These are phyloP conservation scores for Petrosia ficiformis DNA, from an alignment of 37 sponge, comb jelly and placozoan species.

Conservation along the genomic window DNA sequence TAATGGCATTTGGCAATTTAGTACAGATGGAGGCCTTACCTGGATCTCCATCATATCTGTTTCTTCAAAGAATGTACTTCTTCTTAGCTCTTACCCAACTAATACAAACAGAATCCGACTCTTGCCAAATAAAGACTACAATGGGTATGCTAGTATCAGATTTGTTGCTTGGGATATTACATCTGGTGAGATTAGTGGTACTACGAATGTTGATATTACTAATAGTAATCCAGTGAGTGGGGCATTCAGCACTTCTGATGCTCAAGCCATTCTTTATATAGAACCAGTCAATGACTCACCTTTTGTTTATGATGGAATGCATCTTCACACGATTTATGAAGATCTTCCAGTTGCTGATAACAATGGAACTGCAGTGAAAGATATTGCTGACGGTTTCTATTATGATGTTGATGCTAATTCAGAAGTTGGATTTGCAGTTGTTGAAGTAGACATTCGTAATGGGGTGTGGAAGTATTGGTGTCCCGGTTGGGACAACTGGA, in stretches of 20 bases:
- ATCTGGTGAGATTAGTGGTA: conserved; percentile 54
- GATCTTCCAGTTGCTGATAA: conserved; percentile 58
- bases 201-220: conserved; percentile 27
- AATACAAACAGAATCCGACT: conserved; percentile 62
- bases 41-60: conserved; percentile 55
- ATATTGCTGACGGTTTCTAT: conserved; percentile 41
- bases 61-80: conserved; percentile 53
- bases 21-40: conserved; percentile 40
- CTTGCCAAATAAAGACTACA: conserved; percentile 66
- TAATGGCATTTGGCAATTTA: conserved; percentile 83
- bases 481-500: conserved; percentile 40
- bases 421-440: conserved; percentile 75
- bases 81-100: conserved; percentile 53
- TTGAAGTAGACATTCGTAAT: conserved; percentile 73
- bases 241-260: conserved; percentile 52
- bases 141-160: conserved; percentile 54
- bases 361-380: conserved; percentile 64
- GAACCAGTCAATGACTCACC: conserved; percentile 90
- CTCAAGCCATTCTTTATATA: conserved; percentile 55
- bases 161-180: conserved; percentile 92
- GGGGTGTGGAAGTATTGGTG: conserved; percentile 87
- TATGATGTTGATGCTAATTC: conserved; percentile 72
- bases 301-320: conserved; percentile 27
- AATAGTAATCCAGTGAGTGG: conserved; percentile 59
- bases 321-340: conserved; percentile 47